Evolutionary conservation across 2,797 vertebrate genomes (phyloP).

Genomic region (Melanogrammus aeglefinus): DNA sequence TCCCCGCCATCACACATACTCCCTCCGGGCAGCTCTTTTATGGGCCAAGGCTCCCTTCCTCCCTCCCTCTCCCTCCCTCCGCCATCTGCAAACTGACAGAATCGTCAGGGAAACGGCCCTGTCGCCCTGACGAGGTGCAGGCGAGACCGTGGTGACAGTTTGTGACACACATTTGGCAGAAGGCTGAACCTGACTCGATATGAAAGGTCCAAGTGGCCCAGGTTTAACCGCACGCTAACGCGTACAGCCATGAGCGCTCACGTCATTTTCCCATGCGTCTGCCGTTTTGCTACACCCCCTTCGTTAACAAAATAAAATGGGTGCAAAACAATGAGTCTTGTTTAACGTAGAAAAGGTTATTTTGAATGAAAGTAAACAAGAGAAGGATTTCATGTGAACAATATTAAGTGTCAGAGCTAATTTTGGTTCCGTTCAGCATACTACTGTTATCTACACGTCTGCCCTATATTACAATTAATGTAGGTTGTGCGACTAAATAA

Average conservation of each 20-base stretch:
- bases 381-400: neutral
- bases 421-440: neutral
- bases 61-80: conserved; percentile 39
- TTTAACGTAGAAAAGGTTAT: neutral
- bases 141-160: conserved; percentile 24
- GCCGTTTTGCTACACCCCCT: neutral
- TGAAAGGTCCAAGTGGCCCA: neutral
- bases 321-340: neutral
- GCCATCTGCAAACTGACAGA: conserved; percentile 49
- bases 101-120: conserved; percentile 39
- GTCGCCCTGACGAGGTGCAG: conserved; percentile 36
- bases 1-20: conserved; percentile 7
- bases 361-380: neutral
- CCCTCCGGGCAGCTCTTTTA: conserved; percentile 33
- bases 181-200: neutral
- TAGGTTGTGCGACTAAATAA: neutral
- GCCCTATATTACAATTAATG: neutral
- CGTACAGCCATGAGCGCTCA: neutral
- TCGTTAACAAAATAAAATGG: neutral
- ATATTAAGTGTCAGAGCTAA: neutral
- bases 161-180: conserved; percentile 9
- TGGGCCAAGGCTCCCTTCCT: conserved; percentile 19
- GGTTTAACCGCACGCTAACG: neutral
- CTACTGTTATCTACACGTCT: neutral
- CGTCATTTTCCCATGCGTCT: neutral